phyloP scores from a whole-genome alignment of 2,888 invertebrate species.

The Drosophila pegasa region DNA sequence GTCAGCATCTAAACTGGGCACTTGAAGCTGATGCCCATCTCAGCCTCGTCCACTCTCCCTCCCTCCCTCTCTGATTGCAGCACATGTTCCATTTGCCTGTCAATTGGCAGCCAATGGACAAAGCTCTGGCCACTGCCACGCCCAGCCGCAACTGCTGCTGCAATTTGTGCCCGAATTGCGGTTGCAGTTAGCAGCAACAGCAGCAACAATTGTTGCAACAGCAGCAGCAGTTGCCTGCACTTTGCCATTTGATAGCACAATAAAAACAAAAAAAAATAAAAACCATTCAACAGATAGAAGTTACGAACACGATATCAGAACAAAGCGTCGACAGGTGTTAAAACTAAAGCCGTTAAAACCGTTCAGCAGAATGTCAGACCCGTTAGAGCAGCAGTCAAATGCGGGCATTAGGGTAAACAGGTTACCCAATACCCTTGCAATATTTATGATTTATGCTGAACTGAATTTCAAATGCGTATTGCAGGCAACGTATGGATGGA shows the following conservation, averaged over 20 bases:
- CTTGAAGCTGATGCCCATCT: conserved; percentile 25
- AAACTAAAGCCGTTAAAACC: conserved; percentile 43
- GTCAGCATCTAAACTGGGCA: conserved; percentile 48
- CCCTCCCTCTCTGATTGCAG: conserved; percentile 27
- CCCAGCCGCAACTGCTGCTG: conserved; percentile 14
- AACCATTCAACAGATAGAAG: conserved; percentile 15
- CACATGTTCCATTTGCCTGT: conserved; percentile 50
- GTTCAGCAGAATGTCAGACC: conserved; percentile 35
- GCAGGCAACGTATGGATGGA: too few relatives aligned
- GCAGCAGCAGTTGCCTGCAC: conserved; percentile 37
- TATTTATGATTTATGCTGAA: conserved; percentile 4
- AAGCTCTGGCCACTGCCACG: neutral
- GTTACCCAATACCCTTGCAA: neutral
- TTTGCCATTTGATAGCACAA: conserved; percentile 57
- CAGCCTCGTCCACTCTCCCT: neutral
- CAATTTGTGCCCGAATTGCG: conserved; percentile 58
- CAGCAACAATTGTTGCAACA: conserved; percentile 38
- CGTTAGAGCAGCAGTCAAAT: conserved; percentile 4
- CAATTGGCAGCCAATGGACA: conserved; percentile 24
- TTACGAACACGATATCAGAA: conserved; percentile 25
- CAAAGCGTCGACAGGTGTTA: conserved; percentile 45
- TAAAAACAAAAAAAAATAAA: conserved; percentile 17
- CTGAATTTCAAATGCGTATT: neutral
- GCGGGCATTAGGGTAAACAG: neutral
- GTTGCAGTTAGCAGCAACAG: conserved; percentile 54